Evolutionary conservation across 2,888 invertebrate genomes (phyloP).

Genomic region (Drosophila merina): DNA sequence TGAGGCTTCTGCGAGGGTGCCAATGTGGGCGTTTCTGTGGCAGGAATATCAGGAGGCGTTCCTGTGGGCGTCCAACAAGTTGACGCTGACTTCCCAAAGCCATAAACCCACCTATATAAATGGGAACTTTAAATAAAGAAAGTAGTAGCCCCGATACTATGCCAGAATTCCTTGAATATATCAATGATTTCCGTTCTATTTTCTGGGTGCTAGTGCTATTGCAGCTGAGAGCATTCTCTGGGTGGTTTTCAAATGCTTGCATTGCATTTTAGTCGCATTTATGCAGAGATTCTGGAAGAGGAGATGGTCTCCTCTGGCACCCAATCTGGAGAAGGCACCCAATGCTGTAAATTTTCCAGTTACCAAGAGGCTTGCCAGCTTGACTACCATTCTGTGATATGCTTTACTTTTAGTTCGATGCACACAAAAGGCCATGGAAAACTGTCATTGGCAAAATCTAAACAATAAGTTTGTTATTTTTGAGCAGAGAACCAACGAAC

Average conservation of each 20-base stretch:
- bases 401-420: slow-evolving; percentile 64
- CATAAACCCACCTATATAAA: background rate
- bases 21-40: slow-evolving; percentile 19
- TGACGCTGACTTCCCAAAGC: slow-evolving; percentile 10
- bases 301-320: background rate
- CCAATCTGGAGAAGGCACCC: slow-evolving; percentile 32
- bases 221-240: background rate
- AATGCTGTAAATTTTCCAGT: slow-evolving; percentile 40
- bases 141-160: background rate
- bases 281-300: slow-evolving; percentile 28
- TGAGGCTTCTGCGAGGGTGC: background rate
- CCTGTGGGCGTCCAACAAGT: slow-evolving; percentile 31
- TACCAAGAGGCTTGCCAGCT: slow-evolving; percentile 38
- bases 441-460: slow-evolving; percentile 76
- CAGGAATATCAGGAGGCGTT: slow-evolving; percentile 14
- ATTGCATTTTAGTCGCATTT: slow-evolving; percentile 57
- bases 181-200: slow-evolving; percentile 13
- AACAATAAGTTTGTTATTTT: slow-evolving; percentile 76
- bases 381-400: slow-evolving; percentile 35
- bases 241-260: slow-evolving; percentile 39
- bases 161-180: background rate
- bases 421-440: slow-evolving; percentile 57
- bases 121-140: background rate
- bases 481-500: slow-evolving; percentile 60
- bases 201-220: slow-evolving; percentile 25